Evolutionary conservation across 2,888 invertebrate species (phyloP).

Genomic region (Phalera bucephala): DNA sequence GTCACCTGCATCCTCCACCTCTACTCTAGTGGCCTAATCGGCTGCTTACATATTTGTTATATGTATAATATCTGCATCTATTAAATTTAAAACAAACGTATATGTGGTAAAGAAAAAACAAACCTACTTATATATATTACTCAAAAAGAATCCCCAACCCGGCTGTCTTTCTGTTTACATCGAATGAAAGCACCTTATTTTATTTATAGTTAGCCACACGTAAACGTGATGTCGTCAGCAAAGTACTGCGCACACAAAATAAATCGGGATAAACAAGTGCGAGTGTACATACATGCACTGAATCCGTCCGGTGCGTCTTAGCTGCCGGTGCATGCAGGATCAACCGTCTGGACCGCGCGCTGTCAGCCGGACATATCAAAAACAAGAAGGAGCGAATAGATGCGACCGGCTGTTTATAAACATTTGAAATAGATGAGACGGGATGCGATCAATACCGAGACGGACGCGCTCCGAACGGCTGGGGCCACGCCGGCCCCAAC

Average conservation of each 20-base stretch:
- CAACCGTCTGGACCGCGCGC: conserved; percentile 47
- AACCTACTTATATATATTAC: not conserved
- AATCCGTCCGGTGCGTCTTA: conserved; percentile 42
- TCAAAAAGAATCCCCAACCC: conserved; percentile 9
- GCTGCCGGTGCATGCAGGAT: conserved; percentile 51
- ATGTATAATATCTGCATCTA: too few species aligned
- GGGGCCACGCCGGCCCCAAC: conserved; percentile 59
- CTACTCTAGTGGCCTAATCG: not conserved
- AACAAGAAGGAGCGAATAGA: conserved; percentile 64
- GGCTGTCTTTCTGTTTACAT: conserved; percentile 35
- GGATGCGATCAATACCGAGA: conserved; percentile 66
- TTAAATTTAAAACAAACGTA: too few species aligned
- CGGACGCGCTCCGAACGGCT: conserved; percentile 48
- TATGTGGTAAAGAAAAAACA: too few species aligned
- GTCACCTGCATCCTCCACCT: conserved; percentile 12
- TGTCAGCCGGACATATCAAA: conserved; percentile 57
- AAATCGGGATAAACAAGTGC: conserved; percentile 50
- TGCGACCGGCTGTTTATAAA: conserved; percentile 80
- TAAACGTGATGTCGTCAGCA: conserved; percentile 41
- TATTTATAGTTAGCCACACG: conserved; percentile 42
- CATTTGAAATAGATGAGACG: conserved; percentile 62
- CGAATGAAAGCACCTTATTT: conserved; percentile 31
- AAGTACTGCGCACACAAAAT: conserved; percentile 33
- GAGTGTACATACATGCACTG: conserved; percentile 64
- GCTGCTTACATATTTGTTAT: too few species aligned